phyloP scores from a whole-genome alignment of 2,888 invertebrate genomes.

The Sphaerophoria taeniata region DNA sequence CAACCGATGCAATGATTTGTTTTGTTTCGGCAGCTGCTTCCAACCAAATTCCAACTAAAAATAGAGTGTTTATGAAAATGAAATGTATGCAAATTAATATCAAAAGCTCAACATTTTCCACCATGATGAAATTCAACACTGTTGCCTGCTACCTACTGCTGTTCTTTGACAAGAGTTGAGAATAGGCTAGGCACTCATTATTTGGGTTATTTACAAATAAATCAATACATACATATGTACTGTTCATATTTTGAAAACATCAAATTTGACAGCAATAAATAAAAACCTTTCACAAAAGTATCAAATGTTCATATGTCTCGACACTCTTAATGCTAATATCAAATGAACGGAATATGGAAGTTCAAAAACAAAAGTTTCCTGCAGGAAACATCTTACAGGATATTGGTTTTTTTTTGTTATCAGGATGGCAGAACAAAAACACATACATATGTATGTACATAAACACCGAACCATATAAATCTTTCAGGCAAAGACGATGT shows the following conservation, averaged over 20 bases:
- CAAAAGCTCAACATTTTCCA: no score
- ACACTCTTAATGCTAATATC: conserved; percentile 12
- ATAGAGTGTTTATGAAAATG: no score
- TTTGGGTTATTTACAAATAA: no score
- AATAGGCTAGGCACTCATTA: no score
- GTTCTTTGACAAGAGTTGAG: no score
- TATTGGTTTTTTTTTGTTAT: not conserved
- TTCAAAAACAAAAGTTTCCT: conserved; percentile 28
- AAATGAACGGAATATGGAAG: conserved; percentile 3
- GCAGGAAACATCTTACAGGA: not conserved
- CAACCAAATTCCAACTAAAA: no score
- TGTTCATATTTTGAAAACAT: not conserved
- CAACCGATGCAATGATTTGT: no score
- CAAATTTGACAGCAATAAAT: conserved; percentile 21
- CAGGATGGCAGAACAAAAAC: not conserved
- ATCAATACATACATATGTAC: not conserved
- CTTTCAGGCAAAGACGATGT: conserved; percentile 10
- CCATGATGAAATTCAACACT: no score
- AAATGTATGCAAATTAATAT: no score
- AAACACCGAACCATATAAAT: conserved; percentile 13
- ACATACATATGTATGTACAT: not conserved
- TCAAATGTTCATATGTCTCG: not conserved
- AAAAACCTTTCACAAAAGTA: conserved; percentile 29
- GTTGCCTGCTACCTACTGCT: no score
- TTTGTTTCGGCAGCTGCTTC: no score